phyloP scores from a whole-genome alignment of 2,113 vertebrate species.

The Anas platyrhynchos region DNA sequence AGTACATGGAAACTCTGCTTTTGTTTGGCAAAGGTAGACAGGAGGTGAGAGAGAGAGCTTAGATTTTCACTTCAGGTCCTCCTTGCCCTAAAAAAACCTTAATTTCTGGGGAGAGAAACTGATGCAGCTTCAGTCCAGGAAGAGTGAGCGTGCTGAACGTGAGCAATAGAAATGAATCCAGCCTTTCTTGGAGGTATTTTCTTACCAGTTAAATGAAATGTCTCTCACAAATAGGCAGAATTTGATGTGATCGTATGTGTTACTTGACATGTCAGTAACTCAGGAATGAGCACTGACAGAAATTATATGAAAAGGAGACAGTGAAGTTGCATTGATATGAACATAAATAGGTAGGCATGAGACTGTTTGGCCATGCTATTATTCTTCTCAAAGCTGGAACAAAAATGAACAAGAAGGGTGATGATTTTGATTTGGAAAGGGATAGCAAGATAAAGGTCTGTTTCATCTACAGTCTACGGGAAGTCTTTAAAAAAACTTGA shows the following conservation, averaged over 20 bases:
- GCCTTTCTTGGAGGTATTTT: neutral
- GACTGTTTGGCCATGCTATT: neutral
- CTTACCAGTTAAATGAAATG: neutral
- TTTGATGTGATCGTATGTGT: neutral
- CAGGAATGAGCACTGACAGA: neutral
- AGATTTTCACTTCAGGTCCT: neutral
- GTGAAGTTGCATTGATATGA: neutral
- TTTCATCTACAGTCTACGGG: neutral
- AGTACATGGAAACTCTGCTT: neutral
- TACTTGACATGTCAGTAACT: neutral
- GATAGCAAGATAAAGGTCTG: neutral
- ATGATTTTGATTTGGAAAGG: neutral
- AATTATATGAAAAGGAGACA: neutral
- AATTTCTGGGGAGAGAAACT: neutral
- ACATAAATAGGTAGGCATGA: neutral
- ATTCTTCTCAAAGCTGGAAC: neutral
- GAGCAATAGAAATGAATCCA: neutral
- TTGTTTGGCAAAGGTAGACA: neutral
- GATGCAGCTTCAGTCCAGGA: neutral
- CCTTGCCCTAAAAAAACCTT: neutral
- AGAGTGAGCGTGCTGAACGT: neutral
- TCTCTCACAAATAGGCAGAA: neutral
- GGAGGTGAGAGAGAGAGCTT: neutral
- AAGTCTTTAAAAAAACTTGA: neutral
- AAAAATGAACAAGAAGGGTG: neutral